Evolutionary conservation across 1,140 invertebrate genomes (phyloP), one percentile per base, ranked within the genome.

Genomic region (Diachasma alloeum): DNA sequence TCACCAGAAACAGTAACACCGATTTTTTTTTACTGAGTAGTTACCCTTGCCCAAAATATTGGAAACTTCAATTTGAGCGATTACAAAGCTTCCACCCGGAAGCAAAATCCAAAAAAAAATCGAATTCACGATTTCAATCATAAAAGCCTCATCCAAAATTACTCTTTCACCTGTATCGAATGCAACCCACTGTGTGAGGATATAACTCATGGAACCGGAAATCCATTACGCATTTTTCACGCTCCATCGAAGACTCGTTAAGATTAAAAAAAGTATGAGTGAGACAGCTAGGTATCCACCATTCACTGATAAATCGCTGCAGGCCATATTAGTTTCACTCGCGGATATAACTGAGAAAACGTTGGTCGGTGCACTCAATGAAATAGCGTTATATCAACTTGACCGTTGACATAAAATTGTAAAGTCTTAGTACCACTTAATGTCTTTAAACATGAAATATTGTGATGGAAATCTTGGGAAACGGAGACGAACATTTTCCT

Each of bases 181-280:
- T 42, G 9, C 6, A 17, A 22, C 15, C 4, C 8, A 56, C 19
- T 10, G n/a, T 56, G 48, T 17, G 48, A 56, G 39, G n/a, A 56
- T 56, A 56, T 56, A 56, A 56, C 48, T 22, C 48, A 22, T 74
- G 42, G 19, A 74, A 74, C 73, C 73, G 73, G 73, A 74, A 74
- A 74, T 74, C 63, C 42, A 67, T 67, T 67, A 48, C 24, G 37
- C 26, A 74, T 74, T 74, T 74, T 74, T 74, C 39, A 74, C 56
- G 72, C 72, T 73, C 72, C 37, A 73, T 73, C 56, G 72, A 68
- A 67, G 22, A 15, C 63, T 68, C 63, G 39, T 67, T 59, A 67
- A 74, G 73, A 74, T 74, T 11, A 6, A 42, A 42, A 74, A 74
- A 74, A 74, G 46, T 31, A 59, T 22, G 39, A 74, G 48, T 39